These are phyloP conservation scores for Caenorhabditis sinica DNA, from an alignment of 2,888 invertebrate species.

Conservation along the genomic window DNA sequence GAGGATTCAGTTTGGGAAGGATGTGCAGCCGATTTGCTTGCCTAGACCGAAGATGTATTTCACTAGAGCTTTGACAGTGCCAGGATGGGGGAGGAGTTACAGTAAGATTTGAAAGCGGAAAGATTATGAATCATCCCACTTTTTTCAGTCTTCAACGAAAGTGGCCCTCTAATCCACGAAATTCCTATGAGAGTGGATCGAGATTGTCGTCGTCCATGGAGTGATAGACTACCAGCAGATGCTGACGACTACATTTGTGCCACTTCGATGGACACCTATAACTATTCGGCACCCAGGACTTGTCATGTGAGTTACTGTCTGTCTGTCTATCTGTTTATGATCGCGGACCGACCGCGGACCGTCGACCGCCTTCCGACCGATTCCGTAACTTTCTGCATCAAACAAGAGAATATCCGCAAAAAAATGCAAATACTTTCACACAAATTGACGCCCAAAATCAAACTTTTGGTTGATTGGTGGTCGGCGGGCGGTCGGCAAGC, in stretches of 20 bases:
- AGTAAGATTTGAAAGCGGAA: conserved; percentile 53
- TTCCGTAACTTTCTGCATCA: too few relatives aligned
- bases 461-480: too few relatives aligned
- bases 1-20: conserved; percentile 73
- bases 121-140: neutral
- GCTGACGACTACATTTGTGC: conserved; percentile 80
- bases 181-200: conserved; percentile 80
- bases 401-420: too few relatives aligned
- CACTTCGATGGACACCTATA: conserved; percentile 75
- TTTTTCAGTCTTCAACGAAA: conserved; percentile 77
- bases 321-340: neutral
- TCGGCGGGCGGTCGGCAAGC: too few relatives aligned
- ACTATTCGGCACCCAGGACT: conserved; percentile 78
- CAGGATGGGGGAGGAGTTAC: conserved; percentile 80
- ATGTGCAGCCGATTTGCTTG: conserved; percentile 80
- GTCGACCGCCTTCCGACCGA: too few relatives aligned
- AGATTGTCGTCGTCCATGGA: conserved; percentile 77
- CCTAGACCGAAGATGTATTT: conserved; percentile 67
- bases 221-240: conserved; percentile 76
- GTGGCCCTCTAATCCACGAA: conserved; percentile 79
- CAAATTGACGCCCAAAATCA: too few relatives aligned
- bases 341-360: too few relatives aligned
- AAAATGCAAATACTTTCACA: too few relatives aligned
- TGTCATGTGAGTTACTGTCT: conserved; percentile 75
- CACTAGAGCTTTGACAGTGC: conserved; percentile 72